Conservation (phyloP, 2,888 invertebrate species). For the Ennomos fuscantarius region DNA sequence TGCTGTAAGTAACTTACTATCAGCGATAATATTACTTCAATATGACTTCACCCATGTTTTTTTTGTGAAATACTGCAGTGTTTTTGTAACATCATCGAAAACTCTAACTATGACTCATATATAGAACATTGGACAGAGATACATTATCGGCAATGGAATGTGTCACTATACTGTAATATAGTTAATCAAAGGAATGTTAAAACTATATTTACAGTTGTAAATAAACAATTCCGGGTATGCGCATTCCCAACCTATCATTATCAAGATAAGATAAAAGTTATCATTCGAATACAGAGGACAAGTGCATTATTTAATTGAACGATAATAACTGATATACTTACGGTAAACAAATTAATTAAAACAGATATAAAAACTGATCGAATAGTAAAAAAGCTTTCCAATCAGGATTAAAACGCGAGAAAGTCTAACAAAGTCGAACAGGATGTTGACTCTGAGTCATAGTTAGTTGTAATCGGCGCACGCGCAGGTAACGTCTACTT, state of each 20-base stretch:
- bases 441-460: slow-evolving; percentile 74
- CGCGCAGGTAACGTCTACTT: slow-evolving; percentile 76
- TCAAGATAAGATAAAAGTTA: slow-evolving; percentile 49
- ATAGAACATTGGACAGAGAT: slow-evolving; percentile 46
- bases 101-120: slow-evolving; percentile 57
- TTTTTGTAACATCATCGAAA: slow-evolving; percentile 55
- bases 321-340: slow-evolving; percentile 5
- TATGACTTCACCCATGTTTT: slow-evolving; percentile 59
- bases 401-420: slow-evolving; percentile 61
- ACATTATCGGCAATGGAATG: slow-evolving; percentile 57
- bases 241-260: slow-evolving; percentile 33
- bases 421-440: slow-evolving; percentile 75
- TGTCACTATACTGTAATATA: slow-evolving; percentile 28
- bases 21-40: slow-evolving; percentile 58
- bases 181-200: slow-evolving; percentile 49
- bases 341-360: slow-evolving; percentile 19
- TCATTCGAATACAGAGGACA: slow-evolving; percentile 19
- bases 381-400: slow-evolving; percentile 50
- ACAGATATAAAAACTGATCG: slow-evolving; percentile 16
- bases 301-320: slow-evolving; percentile 21
- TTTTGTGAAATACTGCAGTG: slow-evolving; percentile 57
- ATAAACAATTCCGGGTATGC: slow-evolving; percentile 48
- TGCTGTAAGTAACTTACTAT: slow-evolving; percentile 29
- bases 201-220: slow-evolving; percentile 43
- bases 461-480: slow-evolving; percentile 66